phyloP scores from a whole-genome alignment of 2,797 vertebrate species.

The Leptoclinus maculatus region DNA sequence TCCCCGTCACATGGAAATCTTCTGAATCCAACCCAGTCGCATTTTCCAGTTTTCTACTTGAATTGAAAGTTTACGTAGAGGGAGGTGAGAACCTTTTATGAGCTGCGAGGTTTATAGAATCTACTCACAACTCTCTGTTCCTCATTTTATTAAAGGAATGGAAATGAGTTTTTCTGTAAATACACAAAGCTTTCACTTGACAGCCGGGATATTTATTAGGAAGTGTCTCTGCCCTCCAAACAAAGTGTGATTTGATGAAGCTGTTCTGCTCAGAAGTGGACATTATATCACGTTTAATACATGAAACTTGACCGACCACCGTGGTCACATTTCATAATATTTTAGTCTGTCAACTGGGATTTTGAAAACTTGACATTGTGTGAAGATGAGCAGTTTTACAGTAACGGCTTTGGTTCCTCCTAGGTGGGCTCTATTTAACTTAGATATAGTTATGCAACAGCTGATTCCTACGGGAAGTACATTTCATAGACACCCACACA shows the following conservation, averaged over 20 bases:
- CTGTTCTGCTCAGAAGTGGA: conserved; percentile 43
- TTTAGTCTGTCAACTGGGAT: conserved; percentile 52
- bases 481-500: conserved; percentile 68
- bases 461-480: conserved; percentile 78
- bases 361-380: conserved; percentile 40
- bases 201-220: conserved; percentile 14
- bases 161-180: background rate
- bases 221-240: conserved; percentile 30
- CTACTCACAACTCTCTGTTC: background rate
- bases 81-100: conserved; percentile 9
- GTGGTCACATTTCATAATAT: conserved; percentile 23
- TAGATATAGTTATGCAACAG: conserved; percentile 85
- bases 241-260: conserved; percentile 35
- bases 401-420: conserved; percentile 66
- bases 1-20: conserved; percentile 29
- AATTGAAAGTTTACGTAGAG: conserved; percentile 20
- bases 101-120: background rate
- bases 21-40: background rate
- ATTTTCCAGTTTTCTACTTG: conserved; percentile 22
- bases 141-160: background rate
- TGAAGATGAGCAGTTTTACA: conserved; percentile 41
- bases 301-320: conserved; percentile 38
- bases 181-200: conserved; percentile 1
- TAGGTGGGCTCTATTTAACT: conserved; percentile 73
- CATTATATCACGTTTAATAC: conserved; percentile 48